phyloP scores from a whole-genome alignment of 2,797 vertebrate species.

The Megalops cyprinoides region DNA sequence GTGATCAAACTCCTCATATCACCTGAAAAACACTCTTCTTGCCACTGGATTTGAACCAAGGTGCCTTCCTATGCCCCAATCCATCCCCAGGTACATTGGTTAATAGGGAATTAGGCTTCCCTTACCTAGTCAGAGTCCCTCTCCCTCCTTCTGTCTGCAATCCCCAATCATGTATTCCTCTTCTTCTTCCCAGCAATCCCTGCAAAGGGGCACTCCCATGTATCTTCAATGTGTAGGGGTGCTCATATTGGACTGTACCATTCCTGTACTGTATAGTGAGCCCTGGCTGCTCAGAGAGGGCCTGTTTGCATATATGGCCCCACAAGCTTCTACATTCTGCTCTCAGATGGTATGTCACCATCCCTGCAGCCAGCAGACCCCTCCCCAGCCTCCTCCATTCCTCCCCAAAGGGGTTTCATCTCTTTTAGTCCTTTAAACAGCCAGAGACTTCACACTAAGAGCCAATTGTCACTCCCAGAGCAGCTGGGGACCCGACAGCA shows the following conservation, averaged over 20 bases:
- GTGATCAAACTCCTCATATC: constrained; percentile 52
- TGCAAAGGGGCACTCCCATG: constrained; percentile 83
- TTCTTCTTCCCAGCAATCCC: constrained; percentile 86
- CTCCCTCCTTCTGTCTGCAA: constrained; percentile 52
- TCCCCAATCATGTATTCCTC: constrained; percentile 69
- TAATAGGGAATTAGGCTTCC: constrained; percentile 50
- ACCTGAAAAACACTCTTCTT: constrained; percentile 54
- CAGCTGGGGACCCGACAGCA: constrained; percentile 52
- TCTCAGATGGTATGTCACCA: constrained; percentile 46
- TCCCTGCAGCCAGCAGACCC: constrained; percentile 49
- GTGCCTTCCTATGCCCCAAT: constrained; percentile 37
- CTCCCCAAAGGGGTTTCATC: constrained; percentile 66
- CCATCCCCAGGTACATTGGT: constrained; percentile 48
- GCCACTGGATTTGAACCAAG: constrained; percentile 40
- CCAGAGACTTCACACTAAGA: constrained; percentile 57
- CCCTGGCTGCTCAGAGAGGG: constrained; percentile 46
- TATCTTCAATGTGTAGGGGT: constrained; percentile 76
- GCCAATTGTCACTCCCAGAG: constrained; percentile 54
- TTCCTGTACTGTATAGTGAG: constrained; percentile 49
- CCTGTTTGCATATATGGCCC: constrained; percentile 31
- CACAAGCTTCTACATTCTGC: constrained; percentile 44
- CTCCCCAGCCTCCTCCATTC: constrained; percentile 47
- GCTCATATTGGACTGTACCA: constrained; percentile 63
- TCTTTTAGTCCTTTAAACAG: constrained; percentile 69
- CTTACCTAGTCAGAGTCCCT: constrained; percentile 70